Conservation (phyloP, 2,797 vertebrate species). For the Potorous gilbertii region DNA sequence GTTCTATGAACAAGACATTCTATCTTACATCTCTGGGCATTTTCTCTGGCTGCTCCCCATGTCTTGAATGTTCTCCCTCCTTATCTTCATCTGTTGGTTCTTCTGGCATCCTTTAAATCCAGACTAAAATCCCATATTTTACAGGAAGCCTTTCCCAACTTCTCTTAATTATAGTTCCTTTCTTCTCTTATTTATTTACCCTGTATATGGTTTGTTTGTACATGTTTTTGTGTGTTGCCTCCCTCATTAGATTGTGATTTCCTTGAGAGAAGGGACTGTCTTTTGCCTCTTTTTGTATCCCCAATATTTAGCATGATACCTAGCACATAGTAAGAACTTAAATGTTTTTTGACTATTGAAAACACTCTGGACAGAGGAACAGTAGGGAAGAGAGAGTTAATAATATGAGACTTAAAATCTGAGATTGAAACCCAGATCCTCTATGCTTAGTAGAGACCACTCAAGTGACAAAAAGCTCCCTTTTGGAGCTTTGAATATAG, state of each 20-base stretch:
- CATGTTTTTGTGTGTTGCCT: neutral
- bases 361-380: neutral
- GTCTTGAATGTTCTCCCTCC: neutral
- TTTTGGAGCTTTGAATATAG: neutral
- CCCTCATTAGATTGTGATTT: neutral
- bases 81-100: neutral
- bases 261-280: neutral
- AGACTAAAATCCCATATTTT: neutral
- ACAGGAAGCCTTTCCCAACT: neutral
- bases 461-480: neutral
- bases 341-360: neutral
- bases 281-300: neutral
- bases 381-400: neutral
- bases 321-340: neutral
- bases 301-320: neutral
- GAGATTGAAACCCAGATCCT: neutral
- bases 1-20: neutral
- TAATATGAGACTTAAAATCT: neutral
- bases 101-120: neutral
- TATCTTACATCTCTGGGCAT: neutral
- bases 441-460: neutral
- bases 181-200: neutral
- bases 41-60: neutral
- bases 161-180: neutral
- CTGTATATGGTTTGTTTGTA: neutral